Evolutionary conservation across 1,140 invertebrate genomes (phyloP), one percentile per base, ranked within the genome.

Genomic region (Brachionus paranguensis): DNA sequence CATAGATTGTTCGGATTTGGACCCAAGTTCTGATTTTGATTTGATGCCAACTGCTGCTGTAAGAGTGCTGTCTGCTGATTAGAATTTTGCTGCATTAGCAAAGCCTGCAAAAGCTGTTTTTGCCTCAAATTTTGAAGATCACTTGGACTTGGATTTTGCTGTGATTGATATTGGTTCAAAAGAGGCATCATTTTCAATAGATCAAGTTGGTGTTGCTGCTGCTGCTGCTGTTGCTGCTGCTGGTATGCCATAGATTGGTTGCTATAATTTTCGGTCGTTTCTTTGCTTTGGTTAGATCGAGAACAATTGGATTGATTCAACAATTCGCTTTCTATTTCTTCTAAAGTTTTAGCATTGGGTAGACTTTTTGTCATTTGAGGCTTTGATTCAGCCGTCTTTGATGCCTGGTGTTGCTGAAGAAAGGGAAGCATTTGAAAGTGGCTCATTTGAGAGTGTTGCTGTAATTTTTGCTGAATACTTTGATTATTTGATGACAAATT

Each of bases 341-440:
- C 78, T 10, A 81, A 43, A 29, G 78, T 81, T 81, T 68, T 81
- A 17, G 78, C 78, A 47, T 81, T 81, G 17, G 78, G 78, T 64
- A 81, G 45, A 64, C 5, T 64, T 50, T 76, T 76, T 29, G 72
- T 76, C 41, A 76, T 76, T 5, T 76, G 41, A 50, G 72, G 43
- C 24, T 47, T 50, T 50, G 17, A 20, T 27, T 76, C 17, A 76
- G 72, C 29, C 0, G 41, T 3, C 12, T 68, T 29, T 14, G 33
- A 11, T 17, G 33, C 7, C 33, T 70, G 70, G n/a, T 76, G 41
- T 24, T 50, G 72, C 11, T 76, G 45, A 50, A 76, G 1, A 11
- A 50, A 6, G 1, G 72, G 50, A 50, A 50, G 53, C 45, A 76
- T 47, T 24, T 76, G 41, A 14, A 50, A 76, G 6, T 17, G 43